Conservation (phyloP, 2,888 invertebrate genomes). For the Diogma glabrata region DNA sequence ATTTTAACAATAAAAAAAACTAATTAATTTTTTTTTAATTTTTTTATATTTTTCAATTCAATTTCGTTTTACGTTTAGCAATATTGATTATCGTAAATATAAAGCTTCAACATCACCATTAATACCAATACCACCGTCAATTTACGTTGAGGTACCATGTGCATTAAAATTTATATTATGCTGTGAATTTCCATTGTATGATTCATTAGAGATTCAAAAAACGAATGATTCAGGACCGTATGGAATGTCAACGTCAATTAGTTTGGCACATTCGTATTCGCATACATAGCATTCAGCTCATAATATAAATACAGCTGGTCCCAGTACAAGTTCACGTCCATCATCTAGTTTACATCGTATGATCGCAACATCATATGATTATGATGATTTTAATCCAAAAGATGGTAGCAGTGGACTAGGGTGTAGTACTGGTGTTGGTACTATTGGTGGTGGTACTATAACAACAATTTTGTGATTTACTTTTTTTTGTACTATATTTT, state of each 20-base stretch:
- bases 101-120: constrained; percentile 80
- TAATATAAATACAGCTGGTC: constrained; percentile 20
- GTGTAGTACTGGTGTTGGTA: neutral
- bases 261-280: constrained; percentile 34
- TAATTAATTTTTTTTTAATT: neutral
- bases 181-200: constrained; percentile 82
- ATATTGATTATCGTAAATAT: constrained; percentile 76
- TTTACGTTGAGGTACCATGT: constrained; percentile 77
- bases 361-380: constrained; percentile 4
- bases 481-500: too few species aligned
- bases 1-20: neutral
- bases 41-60: neutral
- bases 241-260: constrained; percentile 25
- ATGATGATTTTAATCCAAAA: neutral
- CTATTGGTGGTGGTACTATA: constrained; percentile 2
- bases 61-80: constrained; percentile 37
- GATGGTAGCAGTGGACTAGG: neutral
- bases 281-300: constrained; percentile 38
- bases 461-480: constrained; percentile 9
- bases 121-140: constrained; percentile 76
- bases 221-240: constrained; percentile 30
- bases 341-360: constrained; percentile 11
- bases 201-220: constrained; percentile 48
- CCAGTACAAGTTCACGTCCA: constrained; percentile 13
- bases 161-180: constrained; percentile 73